These are phyloP conservation scores for Ataeniobius toweri DNA, from an alignment of 2,797 vertebrate species.

Conservation along the genomic window DNA sequence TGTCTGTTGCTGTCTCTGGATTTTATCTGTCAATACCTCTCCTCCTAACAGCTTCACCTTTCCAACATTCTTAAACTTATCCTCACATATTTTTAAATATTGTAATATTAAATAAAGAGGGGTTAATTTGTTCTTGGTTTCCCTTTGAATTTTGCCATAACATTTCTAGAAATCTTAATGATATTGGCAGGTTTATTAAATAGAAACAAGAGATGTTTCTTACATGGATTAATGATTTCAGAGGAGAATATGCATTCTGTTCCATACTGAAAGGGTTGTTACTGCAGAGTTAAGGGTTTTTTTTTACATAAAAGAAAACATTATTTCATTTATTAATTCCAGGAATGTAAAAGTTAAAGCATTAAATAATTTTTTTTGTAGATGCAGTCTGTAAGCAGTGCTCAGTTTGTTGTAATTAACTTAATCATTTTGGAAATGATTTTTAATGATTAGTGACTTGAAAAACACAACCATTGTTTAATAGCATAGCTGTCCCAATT, in stretches of 20 bases:
- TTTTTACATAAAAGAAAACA: background rate
- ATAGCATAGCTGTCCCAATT: background rate
- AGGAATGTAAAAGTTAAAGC: background rate
- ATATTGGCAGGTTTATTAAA: background rate
- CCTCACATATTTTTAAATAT: too few relatives aligned
- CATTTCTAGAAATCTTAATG: background rate
- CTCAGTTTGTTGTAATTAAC: too few relatives aligned
- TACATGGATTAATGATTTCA: background rate
- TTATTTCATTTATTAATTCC: too few relatives aligned
- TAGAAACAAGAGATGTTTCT: background rate
- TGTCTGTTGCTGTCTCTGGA: background rate
- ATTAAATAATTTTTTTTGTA: background rate
- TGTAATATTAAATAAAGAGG: background rate
- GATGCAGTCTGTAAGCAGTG: background rate
- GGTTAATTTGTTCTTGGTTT: background rate
- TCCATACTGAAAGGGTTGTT: too few relatives aligned
- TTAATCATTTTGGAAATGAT: too few relatives aligned
- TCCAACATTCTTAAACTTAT: background rate
- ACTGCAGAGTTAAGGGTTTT: background rate
- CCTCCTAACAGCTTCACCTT: background rate
- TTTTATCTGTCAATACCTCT: slow-evolving; percentile 5
- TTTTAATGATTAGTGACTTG: background rate
- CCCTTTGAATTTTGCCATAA: background rate
- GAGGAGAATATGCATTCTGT: too few relatives aligned
- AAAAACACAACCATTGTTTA: background rate